Base-by-base conservation (phyloP, 1,140 invertebrate species). In the Luehdorfia chinensis region DNA sequence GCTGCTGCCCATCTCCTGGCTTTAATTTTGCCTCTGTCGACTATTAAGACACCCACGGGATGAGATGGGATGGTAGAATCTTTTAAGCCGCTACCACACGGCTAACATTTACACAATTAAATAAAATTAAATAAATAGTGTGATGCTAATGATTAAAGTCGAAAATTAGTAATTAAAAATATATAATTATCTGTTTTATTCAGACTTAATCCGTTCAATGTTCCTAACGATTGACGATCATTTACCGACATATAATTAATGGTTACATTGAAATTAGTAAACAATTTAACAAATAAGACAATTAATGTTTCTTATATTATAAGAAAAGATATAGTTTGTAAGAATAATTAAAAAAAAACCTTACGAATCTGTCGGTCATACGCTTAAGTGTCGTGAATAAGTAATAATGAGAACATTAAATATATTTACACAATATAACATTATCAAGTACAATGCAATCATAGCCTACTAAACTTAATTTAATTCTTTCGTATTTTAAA, bases 391-490 rank as follows among this genome's bases (percentile, higher is more conserved):
- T 30, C 9, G 27, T 30, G 6, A 30, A 30, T 30, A n/a, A 30
- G 9, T n/a, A n/a, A n/a, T 30, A n/a, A 8, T 30, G 19, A 21
- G 44, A 32, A 52, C 25, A 44, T 51, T 56, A 58, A 55, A 62
- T 56, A 50, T 66, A 66, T 66, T 66, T 62, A 63, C 59, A 66
- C 41, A 55, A 57, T 37, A 49, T 50, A 55, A 52, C 37, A 45
- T 48, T 67, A 60, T 58, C 64, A 64, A 64, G 57, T 67, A 67
- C 55, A 56, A 57, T 48, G 57, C 57, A 62, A 50, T 66, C 57
- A 53, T 65, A 66, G 44, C 56, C 66, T 66, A 62, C 39, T 48
- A 52, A 53, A 55, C 37, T 46, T 41, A 28, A 25, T 11, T 5
- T 41, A 27, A n/a, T 30, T 30, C 27, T 30, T 8, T 30, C 9